These are phyloP conservation scores for Chirona hameri DNA, from an alignment of 2,888 invertebrate genomes.

Conservation along the genomic window DNA sequence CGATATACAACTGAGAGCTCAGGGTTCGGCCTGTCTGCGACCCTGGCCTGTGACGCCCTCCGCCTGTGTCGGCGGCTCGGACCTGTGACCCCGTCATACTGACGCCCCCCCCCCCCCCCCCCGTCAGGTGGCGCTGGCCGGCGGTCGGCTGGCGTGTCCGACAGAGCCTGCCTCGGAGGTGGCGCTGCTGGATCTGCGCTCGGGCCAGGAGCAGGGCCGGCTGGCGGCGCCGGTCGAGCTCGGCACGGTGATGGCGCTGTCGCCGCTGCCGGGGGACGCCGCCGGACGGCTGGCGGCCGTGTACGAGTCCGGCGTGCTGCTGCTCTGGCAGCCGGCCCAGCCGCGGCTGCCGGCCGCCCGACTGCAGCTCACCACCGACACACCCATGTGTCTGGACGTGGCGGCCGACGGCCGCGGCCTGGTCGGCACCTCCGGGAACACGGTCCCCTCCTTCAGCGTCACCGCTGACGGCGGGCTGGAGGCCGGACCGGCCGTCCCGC, in stretches of 20 bases:
- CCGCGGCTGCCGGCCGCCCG: not conserved
- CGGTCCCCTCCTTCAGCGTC: not conserved
- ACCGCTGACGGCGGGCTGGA: not conserved
- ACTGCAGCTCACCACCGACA: not conserved
- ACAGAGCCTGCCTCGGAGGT: not conserved
- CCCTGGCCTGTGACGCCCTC: too few relatives aligned
- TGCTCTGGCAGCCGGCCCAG: constrained; percentile 1
- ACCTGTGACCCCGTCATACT: too few relatives aligned
- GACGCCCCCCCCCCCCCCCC: too few relatives aligned
- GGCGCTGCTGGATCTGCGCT: not conserved
- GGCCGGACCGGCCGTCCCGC: not conserved
- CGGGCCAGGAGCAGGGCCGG: not conserved
- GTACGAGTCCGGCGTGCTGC: not conserved
- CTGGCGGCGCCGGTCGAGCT: not conserved
- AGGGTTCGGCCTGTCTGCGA: too few relatives aligned
- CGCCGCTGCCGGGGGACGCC: not conserved
- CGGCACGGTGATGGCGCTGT: not conserved
- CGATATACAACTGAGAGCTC: too few relatives aligned
- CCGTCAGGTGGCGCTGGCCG: not conserved
- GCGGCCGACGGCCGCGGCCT: constrained; percentile 5
- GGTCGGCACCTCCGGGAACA: constrained; percentile 3
- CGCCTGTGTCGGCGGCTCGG: too few relatives aligned
- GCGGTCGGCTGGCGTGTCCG: not conserved
- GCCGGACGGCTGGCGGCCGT: not conserved
- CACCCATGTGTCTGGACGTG: constrained; percentile 12